Evolutionary conservation across 2,113 vertebrate species (phyloP).

Genomic region (Lepus timidus): DNA sequence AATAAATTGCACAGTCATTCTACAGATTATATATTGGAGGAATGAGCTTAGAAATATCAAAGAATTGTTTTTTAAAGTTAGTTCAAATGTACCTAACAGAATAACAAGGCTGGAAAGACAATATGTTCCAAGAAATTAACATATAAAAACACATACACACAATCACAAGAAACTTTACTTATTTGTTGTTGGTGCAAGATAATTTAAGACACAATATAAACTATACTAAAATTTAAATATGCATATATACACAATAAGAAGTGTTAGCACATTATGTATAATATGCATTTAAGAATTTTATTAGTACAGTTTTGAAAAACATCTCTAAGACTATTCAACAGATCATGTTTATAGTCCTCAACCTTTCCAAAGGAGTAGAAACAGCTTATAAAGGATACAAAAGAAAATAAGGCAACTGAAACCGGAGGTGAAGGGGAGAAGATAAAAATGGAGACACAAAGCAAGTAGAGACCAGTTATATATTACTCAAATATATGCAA

Average conservation of each 20-base stretch:
- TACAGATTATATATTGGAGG: neutral
- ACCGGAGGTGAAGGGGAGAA: neutral
- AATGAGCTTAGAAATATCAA: conserved; percentile 55
- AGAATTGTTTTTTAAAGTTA: neutral
- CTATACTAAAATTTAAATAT: neutral
- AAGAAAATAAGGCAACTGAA: neutral
- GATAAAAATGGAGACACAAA: conserved; percentile 44
- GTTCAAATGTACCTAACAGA: neutral
- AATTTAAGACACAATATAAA: neutral
- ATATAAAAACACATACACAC: conserved; percentile 39
- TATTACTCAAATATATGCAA: conserved; percentile 30
- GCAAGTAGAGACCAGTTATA: neutral
- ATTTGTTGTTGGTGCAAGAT: neutral
- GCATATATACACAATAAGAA: neutral
- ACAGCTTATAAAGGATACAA: neutral
- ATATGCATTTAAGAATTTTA: conserved; percentile 47
- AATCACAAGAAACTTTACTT: neutral
- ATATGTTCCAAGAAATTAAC: conserved; percentile 12
- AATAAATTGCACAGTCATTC: conserved; percentile 39
- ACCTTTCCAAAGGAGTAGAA: conserved; percentile 42
- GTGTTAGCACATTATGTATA: neutral
- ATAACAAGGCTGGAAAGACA: conserved; percentile 33
- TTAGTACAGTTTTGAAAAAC: conserved; percentile 13
- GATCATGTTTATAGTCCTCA: neutral
- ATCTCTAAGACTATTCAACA: neutral